Evolutionary conservation across 2,113 vertebrate genomes (phyloP), one percentile per base, ranked within the genome.

Genomic region (Syngnathus typhle): DNA sequence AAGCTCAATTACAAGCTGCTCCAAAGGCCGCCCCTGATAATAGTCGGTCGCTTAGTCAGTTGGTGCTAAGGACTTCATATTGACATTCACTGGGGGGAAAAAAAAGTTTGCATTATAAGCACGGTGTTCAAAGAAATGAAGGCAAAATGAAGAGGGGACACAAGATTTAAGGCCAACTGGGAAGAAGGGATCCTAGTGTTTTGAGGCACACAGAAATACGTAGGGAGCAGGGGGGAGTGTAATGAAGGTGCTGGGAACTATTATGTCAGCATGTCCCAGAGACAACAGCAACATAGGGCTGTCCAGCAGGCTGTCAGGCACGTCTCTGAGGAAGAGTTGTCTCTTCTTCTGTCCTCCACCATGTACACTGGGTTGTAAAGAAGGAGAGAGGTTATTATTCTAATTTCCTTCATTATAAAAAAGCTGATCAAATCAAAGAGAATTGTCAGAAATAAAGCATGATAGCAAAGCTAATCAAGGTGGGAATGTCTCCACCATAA

Each of bases 221-320:
- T 32, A 32, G 47, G 52, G 63, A 60, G 27, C 59, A 39, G 39
- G 46, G n/a, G 38, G 38, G 61, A 36, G 74, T 39, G 67, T 68
- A 59, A 76, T 56, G 36, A 69, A 71, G 66, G 47, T 11, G 19
- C 36, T 27, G 65, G 70, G 56, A 3, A 38, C 36, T 39, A 44
- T 88, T 91, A 98, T 90, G 95, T 98, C 81, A 98, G 91, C 95
- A 97, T 96, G 85, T 97, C 95, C 95, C 95, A 98, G 55, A 98
- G 94, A 79, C 95, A 98, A 90, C 95, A 98, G 89, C 95, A 98
- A 85, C 95, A 98, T 65, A 98, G 92, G 2, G 95, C 95, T 2
- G 95, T 95, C 95, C 94, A 96, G 83, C 95, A 98, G 15, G 94
- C 95, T 0, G 95, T 96, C 85, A 98, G 93, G 85, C 95, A 97